Base-by-base conservation (phyloP, 2,888 invertebrate genomes). In the Cosmorhoe ocellata region DNA sequence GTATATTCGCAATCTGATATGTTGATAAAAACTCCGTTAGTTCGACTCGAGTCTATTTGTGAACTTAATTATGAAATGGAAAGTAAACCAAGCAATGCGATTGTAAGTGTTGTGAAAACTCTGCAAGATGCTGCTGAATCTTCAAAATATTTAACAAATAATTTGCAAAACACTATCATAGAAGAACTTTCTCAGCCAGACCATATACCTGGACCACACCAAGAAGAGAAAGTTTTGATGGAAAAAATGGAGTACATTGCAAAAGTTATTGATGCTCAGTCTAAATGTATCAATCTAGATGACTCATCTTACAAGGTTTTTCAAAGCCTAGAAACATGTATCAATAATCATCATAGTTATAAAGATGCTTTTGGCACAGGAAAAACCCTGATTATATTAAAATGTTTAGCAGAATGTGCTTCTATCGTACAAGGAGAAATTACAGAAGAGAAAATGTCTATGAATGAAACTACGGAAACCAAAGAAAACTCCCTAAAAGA, bases 331-430 rank as follows among this genome's bases (percentile, higher is more conserved):
- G 58, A 64, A 14, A 41, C 11, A 9, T 80, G 80, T 55, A 63
- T 86, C 39, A 64, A 69, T 27, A 78, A 77, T 58, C 79, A 86
- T 61, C 63, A 76, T 47, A 74, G 79, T 34, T 81, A 73, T 46
- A 81, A 77, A 68, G 72, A 79, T 53, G 78, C 81, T 1, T 61
- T 56, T 6, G 79, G 79, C 6, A 69, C 70, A 12, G 81, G 81
- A 1, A 83, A 82, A 61, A 69, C 63, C 1, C 65, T 88, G 11
- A 81, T 89, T 26, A 46, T 85, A 42, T 50, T 85, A 0, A 83
- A 86, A 69, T 84, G 81, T 64, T 58, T 89, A 18, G 74, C 81
- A 39, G 84, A 86, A 56, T 87, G 85, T 61, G 71, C 70, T 3
- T 70, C 75, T 47, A 66, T 84, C 12, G 50, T 88, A 32, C 72